These are phyloP conservation scores for Typhlichthys subterraneus DNA, from an alignment of 2,797 vertebrate genomes.

Conservation along the genomic window DNA sequence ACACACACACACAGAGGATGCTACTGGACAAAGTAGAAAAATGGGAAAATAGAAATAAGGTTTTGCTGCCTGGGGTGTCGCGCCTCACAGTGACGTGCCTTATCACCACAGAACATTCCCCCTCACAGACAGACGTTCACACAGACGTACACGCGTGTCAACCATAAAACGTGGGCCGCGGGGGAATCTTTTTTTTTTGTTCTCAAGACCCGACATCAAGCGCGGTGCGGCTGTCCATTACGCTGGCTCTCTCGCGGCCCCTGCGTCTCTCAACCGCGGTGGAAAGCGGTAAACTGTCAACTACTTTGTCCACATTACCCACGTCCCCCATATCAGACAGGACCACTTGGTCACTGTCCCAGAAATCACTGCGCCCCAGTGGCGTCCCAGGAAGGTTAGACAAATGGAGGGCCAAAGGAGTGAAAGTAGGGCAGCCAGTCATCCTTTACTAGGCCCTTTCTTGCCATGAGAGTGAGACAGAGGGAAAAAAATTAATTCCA, in stretches of 20 bases:
- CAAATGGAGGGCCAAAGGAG: conserved; percentile 77
- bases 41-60: conserved; percentile 52
- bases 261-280: conserved; percentile 61
- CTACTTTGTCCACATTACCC: conserved; percentile 82
- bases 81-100: conserved; percentile 25
- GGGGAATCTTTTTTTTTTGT: conserved; percentile 52
- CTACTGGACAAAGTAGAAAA: conserved; percentile 39
- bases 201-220: conserved; percentile 69
- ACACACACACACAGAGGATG: not conserved
- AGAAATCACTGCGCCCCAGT: conserved; percentile 78
- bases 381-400: conserved; percentile 78
- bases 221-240: conserved; percentile 70
- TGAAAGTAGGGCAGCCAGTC: conserved; percentile 80
- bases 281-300: conserved; percentile 75
- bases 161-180: conserved; percentile 38
- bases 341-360: conserved; percentile 82
- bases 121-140: conserved; percentile 3
- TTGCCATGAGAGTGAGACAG: conserved; percentile 51
- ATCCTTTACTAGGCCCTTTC: conserved; percentile 69
- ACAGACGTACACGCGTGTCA: conserved; percentile 4
- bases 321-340: conserved; percentile 79
- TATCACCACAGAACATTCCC: conserved; percentile 13
- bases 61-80: conserved; percentile 59
- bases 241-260: conserved; percentile 27
- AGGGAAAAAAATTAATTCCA: conserved; percentile 51